A percentile compares a stretch with the other conserved stretches of the same genome.
phyloP scores from a whole-genome alignment of 2,888 invertebrate species.

The Eudemis profundana region DNA sequence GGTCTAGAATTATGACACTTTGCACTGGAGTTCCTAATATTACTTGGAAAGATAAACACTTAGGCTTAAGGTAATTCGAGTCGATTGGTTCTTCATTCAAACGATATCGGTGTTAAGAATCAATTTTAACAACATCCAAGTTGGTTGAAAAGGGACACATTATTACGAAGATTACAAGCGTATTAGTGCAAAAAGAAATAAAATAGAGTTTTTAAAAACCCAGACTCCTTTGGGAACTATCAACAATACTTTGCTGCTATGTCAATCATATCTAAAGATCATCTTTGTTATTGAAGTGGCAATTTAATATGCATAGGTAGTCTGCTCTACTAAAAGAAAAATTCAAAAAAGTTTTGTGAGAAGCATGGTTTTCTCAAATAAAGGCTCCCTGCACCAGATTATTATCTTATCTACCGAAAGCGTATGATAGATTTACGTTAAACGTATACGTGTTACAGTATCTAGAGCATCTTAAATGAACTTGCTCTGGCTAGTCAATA shows the following conservation, averaged over 20 bases:
- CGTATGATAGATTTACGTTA: conserved; percentile 18
- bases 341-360: not conserved
- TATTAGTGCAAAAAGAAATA: no score
- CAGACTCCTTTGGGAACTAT: conserved; percentile 24
- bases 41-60: no score
- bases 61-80: no score
- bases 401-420: conserved; percentile 7
- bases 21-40: no score
- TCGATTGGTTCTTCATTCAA: no score
- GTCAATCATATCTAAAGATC: not conserved
- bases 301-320: not conserved
- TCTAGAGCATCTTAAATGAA: conserved; percentile 27
- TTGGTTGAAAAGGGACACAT: no score
- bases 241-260: not conserved
- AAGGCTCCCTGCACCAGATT: conserved; percentile 13
- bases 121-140: no score
- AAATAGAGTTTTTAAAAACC: not conserved
- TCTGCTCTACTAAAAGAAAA: not conserved
- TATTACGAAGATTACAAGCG: no score
- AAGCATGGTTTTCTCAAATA: no score
- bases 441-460: conserved; percentile 9
- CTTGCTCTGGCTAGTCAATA: conserved; percentile 16
- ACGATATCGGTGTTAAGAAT: no score
- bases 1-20: no score
- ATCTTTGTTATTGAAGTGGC: not conserved